These are phyloP conservation scores for Corvus hawaiiensis DNA, from an alignment of 2,113 vertebrate genomes.

Conservation along the genomic window DNA sequence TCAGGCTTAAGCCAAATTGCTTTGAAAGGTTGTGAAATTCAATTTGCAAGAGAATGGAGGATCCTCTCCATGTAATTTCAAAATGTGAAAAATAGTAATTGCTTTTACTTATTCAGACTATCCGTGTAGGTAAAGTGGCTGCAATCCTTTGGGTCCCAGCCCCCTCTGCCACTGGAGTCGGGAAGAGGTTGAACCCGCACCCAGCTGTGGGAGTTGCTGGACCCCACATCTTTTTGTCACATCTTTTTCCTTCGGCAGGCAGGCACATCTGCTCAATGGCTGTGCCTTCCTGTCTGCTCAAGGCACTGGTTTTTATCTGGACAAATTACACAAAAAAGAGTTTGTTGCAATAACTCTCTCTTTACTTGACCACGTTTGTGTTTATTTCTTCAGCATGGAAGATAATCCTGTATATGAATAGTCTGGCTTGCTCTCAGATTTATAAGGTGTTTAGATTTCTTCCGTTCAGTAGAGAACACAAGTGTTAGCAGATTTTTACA, in stretches of 20 bases:
- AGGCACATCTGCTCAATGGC: not conserved
- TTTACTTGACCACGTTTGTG: not conserved
- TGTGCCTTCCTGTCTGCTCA: not conserved
- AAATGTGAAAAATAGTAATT: slow-evolving; percentile 49
- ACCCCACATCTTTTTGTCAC: not conserved
- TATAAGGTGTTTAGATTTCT: slow-evolving; percentile 28
- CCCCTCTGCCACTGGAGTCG: not conserved
- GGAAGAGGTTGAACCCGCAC: not conserved
- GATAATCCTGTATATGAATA: slow-evolving; percentile 22
- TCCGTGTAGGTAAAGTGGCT: accelerated
- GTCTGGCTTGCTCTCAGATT: slow-evolving; percentile 12
- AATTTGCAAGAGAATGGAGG: slow-evolving; percentile 56
- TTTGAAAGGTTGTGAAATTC: slow-evolving; percentile 56
- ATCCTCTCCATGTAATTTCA: slow-evolving; percentile 36
- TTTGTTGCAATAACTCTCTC: not conserved
- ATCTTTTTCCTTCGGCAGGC: accelerated
- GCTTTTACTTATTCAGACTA: slow-evolving; percentile 2
- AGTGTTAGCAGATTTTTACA: slow-evolving; percentile 18
- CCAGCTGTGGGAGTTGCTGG: not conserved
- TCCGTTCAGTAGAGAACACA: not conserved
- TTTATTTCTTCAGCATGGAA: not conserved
- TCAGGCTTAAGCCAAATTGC: slow-evolving; percentile 36
- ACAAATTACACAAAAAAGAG: not conserved
- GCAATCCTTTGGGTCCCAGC: not conserved
- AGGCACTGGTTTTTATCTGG: not conserved